phyloP scores from a whole-genome alignment of 2,113 vertebrate species.

The Cynocephalus volans region DNA sequence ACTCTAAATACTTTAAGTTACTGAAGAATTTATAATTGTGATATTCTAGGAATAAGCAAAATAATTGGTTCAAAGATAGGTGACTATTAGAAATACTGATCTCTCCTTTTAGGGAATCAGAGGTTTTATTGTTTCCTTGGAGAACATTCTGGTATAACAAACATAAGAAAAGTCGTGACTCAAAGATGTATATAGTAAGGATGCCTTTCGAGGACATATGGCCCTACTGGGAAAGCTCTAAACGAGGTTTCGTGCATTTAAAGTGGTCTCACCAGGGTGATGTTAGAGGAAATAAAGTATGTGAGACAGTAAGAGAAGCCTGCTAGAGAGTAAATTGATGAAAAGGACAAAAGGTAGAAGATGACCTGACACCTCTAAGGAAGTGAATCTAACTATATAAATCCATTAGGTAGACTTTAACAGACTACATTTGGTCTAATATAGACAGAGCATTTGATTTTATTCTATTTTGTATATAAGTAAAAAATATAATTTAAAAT shows the following conservation, averaged over 20 bases:
- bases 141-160: background rate
- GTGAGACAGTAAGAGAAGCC: background rate
- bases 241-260: background rate
- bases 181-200: background rate
- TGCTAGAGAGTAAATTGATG: background rate
- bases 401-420: background rate
- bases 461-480: background rate
- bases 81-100: background rate
- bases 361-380: background rate
- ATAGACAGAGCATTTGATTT: background rate
- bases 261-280: background rate
- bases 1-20: background rate
- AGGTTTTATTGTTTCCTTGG: background rate
- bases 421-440: background rate
- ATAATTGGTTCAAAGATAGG: constrained; percentile 9
- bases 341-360: background rate
- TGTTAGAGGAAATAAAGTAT: accelerated
- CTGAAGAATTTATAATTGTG: background rate
- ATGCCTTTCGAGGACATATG: background rate
- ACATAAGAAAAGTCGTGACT: background rate
- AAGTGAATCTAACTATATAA: background rate
- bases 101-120: background rate
- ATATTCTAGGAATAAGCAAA: background rate
- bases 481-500: background rate
- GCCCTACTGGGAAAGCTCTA: background rate